Conservation (phyloP, 2,888 invertebrate genomes). For the Stenodera caucasica region DNA sequence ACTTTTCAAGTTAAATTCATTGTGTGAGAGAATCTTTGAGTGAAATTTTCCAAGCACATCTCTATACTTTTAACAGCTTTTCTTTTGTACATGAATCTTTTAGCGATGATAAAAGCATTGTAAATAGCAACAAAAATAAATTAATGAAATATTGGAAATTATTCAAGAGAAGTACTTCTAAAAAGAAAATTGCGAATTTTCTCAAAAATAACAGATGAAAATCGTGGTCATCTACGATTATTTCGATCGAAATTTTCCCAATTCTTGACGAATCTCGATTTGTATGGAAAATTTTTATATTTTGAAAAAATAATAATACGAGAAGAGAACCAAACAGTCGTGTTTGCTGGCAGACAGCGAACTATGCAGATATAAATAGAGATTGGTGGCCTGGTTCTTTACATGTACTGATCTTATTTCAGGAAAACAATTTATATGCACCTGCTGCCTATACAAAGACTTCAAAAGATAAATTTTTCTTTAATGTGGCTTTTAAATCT, state of each 20-base stretch:
- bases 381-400: constrained; percentile 30
- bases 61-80: neutral
- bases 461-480: neutral
- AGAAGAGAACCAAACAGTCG: too few species aligned
- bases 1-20: neutral
- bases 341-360: constrained; percentile 26
- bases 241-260: neutral
- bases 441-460: constrained; percentile 15
- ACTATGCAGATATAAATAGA: constrained; percentile 33
- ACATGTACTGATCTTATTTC: constrained; percentile 33
- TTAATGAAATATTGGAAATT: too few species aligned
- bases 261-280: neutral
- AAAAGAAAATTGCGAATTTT: too few species aligned
- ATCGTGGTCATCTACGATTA: too few species aligned
- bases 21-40: neutral
- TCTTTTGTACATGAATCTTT: too few species aligned
- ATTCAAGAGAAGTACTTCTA: too few species aligned
- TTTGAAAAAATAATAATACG: too few species aligned
- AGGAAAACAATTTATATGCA: constrained; percentile 32
- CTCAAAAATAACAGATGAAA: too few species aligned
- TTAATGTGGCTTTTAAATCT: neutral
- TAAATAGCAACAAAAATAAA: too few species aligned
- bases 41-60: neutral
- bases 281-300: too few species aligned
- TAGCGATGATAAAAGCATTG: too few species aligned